These are phyloP conservation scores for Gallinago jamesoni DNA, from an alignment of 2,113 vertebrate species.

Conservation along the genomic window DNA sequence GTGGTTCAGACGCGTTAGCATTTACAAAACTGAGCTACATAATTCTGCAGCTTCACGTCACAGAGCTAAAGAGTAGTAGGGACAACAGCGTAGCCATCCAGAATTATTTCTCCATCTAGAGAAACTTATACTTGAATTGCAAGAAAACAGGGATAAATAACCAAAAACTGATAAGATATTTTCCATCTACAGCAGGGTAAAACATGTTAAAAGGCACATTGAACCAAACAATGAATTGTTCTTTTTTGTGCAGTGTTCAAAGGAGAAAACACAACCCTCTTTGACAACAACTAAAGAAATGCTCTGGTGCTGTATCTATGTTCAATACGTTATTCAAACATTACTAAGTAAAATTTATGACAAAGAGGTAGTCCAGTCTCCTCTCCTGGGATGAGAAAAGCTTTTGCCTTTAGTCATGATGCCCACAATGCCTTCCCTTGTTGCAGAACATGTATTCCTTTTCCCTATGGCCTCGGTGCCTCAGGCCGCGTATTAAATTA, in stretches of 20 bases:
- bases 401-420: neutral
- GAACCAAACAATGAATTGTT: neutral
- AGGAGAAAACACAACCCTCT: neutral
- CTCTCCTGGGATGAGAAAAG: neutral
- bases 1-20: neutral
- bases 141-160: neutral
- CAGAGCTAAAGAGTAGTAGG: neutral
- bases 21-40: neutral
- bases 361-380: neutral
- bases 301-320: neutral
- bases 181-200: neutral
- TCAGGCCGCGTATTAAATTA: neutral
- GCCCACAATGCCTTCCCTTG: neutral
- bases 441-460: neutral
- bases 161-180: neutral
- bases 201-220: neutral
- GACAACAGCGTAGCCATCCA: neutral
- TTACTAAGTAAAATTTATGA: neutral
- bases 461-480: neutral
- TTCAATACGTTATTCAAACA: neutral
- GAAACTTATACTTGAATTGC: neutral
- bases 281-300: neutral
- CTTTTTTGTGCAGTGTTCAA: neutral
- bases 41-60: neutral
- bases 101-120: neutral